Evolutionary conservation across 2,113 vertebrate genomes (phyloP).

Genomic region (Aviceda subcristata): DNA sequence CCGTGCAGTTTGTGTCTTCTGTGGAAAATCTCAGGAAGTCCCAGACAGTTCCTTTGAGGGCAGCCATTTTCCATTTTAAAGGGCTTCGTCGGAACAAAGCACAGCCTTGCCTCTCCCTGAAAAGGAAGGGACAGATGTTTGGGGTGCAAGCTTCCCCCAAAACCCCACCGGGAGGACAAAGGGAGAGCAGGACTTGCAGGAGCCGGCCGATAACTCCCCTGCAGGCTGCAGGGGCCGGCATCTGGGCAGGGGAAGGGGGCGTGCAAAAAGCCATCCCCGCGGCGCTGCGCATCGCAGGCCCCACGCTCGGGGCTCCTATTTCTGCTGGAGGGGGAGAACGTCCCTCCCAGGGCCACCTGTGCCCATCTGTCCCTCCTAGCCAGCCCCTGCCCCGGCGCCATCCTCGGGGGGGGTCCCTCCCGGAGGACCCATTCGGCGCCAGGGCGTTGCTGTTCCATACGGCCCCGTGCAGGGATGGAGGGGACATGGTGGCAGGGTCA

Average conservation of each 20-base stretch:
- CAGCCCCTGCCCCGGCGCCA: fast-evolving
- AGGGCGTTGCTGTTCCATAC: fast-evolving
- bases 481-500: fast-evolving
- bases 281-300: neutral
- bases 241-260: neutral
- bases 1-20: neutral
- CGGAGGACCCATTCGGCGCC: neutral
- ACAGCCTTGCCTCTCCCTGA: neutral
- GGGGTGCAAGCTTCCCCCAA: no score
- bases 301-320: constrained; percentile 17
- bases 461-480: neutral
- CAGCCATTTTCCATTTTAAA: neutral
- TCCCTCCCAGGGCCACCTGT: constrained; percentile 33
- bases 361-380: constrained; percentile 28
- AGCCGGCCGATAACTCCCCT: neutral
- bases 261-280: neutral
- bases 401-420: neutral
- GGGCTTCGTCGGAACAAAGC: neutral
- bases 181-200: neutral
- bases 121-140: neutral
- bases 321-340: neutral
- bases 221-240: neutral
- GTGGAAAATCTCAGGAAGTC: neutral
- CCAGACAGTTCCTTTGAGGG: neutral
- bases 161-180: neutral